phyloP scores from a whole-genome alignment of 2,113 vertebrate genomes.

The Solea senegalensis region DNA sequence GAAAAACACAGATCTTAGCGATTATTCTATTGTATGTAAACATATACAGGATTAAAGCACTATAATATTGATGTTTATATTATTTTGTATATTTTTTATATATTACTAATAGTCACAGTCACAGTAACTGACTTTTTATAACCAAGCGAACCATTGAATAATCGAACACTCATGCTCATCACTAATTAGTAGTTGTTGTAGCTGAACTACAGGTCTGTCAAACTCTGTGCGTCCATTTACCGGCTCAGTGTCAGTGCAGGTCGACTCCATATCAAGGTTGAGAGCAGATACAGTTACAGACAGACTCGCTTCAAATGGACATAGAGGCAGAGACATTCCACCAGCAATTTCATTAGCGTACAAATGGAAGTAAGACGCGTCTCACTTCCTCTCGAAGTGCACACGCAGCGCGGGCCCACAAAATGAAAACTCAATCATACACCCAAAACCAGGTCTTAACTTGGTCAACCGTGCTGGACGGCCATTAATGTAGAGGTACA shows the following conservation, averaged over 20 bases:
- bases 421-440: slow-evolving; percentile 61
- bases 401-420: slow-evolving; percentile 24
- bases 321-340: slow-evolving; percentile 68
- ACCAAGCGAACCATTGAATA: too few relatives aligned
- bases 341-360: slow-evolving; percentile 75
- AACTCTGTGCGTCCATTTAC: slow-evolving; percentile 34
- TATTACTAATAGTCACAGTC: too few relatives aligned
- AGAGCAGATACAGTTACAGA: slow-evolving; percentile 73
- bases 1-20: too few relatives aligned
- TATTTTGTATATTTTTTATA: too few relatives aligned
- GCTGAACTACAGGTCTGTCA: neutral
- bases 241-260: slow-evolving; percentile 16
- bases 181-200: neutral
- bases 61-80: too few relatives aligned
- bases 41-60: too few relatives aligned
- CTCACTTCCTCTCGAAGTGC: slow-evolving; percentile 33
- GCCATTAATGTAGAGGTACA: neutral
- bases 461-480: slow-evolving; percentile 17
- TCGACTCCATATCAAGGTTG: slow-evolving; percentile 31
- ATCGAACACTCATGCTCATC: too few relatives aligned
- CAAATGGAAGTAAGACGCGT: slow-evolving; percentile 56
- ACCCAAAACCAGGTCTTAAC: slow-evolving; percentile 4
- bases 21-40: too few relatives aligned
- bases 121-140: too few relatives aligned
- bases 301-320: slow-evolving; percentile 61